A percentile compares a stretch with the other conserved stretches of the same genome.
Evolutionary conservation across 2,797 vertebrate species (phyloP).

Genomic region (Chaenodraco wilsoni): DNA sequence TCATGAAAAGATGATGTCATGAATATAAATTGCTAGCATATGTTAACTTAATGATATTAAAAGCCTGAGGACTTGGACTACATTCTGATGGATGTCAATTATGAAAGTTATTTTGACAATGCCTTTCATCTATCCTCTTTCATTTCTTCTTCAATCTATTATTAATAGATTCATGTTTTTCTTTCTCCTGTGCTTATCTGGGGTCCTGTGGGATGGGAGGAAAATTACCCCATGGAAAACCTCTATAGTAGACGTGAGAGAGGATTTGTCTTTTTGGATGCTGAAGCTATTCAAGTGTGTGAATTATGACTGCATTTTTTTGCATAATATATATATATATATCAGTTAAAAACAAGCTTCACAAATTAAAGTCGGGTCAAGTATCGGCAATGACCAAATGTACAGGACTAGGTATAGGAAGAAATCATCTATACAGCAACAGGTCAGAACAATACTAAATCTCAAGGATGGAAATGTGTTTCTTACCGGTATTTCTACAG

Average conservation of each 20-base stretch:
- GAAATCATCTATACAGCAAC: background rate
- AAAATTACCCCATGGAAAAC: background rate
- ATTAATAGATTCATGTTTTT: slow-evolving; percentile 13
- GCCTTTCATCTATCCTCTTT: slow-evolving; percentile 40
- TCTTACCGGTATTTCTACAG: slow-evolving; percentile 20
- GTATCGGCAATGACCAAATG: background rate
- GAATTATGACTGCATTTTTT: background rate
- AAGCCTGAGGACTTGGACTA: slow-evolving; percentile 26
- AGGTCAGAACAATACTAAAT: background rate
- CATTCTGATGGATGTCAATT: slow-evolving; percentile 11
- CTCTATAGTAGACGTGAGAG: background rate
- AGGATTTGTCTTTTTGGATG: background rate
- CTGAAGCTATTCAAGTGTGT: background rate
- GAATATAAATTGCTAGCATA: slow-evolving; percentile 34
- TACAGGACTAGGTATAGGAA: background rate
- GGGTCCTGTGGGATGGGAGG: slow-evolving; percentile 1
- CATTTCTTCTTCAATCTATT: slow-evolving; percentile 27
- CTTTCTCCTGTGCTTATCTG: slow-evolving; percentile 27
- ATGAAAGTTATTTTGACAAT: slow-evolving; percentile 22
- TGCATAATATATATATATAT: background rate
- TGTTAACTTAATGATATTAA: slow-evolving; percentile 15
- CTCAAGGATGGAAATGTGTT: background rate
- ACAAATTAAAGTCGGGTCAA: background rate
- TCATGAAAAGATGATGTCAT: slow-evolving; percentile 53
- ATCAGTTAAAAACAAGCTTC: background rate